Base-by-base conservation (phyloP, 2,113 vertebrate genomes). In the Nymphicus hollandicus region DNA sequence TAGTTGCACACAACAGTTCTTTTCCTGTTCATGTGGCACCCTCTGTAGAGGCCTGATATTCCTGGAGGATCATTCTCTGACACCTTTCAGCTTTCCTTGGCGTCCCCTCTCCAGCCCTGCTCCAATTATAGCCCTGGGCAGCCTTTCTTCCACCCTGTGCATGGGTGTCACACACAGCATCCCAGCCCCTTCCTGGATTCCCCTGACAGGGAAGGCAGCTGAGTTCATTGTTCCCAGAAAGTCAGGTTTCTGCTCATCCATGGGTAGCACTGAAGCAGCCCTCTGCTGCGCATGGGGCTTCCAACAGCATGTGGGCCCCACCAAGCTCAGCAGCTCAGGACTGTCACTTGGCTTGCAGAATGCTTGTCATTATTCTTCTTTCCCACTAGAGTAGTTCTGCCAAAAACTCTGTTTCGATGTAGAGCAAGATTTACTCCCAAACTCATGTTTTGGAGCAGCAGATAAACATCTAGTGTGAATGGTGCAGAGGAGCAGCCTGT, bases 351-450 rank as follows among this genome's bases (percentile, higher is more conserved):
- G 58, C 85, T 86, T 58, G 81, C 52, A 46, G 71, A 79, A 61
- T 58, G 65, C 70, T 94, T 47, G 66, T 78, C 89, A 20, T 74
- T 46, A 2, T 43, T 76, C 90, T 69, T 58, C 63, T 55, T 86
- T 72, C 76, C 66, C 76, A 49, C 71, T 15, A n/a, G 49, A 89
- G 84, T 6, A 29, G 61, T 43, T 44, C 37, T 74, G 74, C 80
- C 95, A 88, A 65, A 65, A 61, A n/a, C 35, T 35, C 37, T 70
- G 77, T 41, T 86, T 71, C 87, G 93, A 31, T 70, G 77, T 47
- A 88, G 86, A 84, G 77, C 71, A 65, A 91, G 92, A 94, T 83
- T 88, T 87, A 86, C 66, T 93, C 31, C 82, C 47, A 4, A 23
- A 17, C 41, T 60, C 10, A 5, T 76, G 77, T 95, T 80, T 68